Percentiles rank a stretch among this genome's conserved stretches.
Evolutionary conservation across 2,888 invertebrate genomes (phyloP).

Genomic region (Spialia ferax): DNA sequence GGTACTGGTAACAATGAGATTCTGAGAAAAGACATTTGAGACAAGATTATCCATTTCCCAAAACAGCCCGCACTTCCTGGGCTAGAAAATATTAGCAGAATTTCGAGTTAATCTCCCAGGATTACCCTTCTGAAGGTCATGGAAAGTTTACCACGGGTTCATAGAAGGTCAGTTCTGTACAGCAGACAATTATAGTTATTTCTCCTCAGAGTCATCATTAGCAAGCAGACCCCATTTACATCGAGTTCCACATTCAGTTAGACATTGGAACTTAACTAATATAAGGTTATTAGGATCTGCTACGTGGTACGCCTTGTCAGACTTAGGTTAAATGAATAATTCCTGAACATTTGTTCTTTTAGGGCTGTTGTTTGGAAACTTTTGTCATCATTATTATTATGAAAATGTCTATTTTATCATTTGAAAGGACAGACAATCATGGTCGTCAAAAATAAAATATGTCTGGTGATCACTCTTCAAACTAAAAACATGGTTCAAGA

Average conservation of each 20-base stretch:
- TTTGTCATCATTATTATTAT: too few relatives aligned
- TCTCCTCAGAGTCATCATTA: constrained; percentile 34
- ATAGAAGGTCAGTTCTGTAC: not conserved
- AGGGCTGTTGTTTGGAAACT: constrained; percentile 18
- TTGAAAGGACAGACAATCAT: too few relatives aligned
- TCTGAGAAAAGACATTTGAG: not conserved
- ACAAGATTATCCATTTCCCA: not conserved
- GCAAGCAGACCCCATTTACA: constrained; percentile 35
- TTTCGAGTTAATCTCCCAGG: not conserved
- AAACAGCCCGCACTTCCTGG: not conserved
- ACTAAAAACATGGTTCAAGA: too few relatives aligned
- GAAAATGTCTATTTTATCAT: too few relatives aligned
- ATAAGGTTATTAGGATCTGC: constrained; percentile 37
- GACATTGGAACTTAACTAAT: constrained; percentile 38
- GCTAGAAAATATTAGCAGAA: not conserved
- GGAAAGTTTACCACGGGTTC: not conserved
- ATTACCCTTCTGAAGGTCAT: not conserved
- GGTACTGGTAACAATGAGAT: not conserved
- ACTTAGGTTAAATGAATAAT: constrained; percentile 38
- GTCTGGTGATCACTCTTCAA: too few relatives aligned
- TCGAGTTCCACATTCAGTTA: constrained; percentile 27
- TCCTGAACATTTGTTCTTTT: constrained; percentile 28
- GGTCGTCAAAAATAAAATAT: too few relatives aligned
- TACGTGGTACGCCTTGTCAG: constrained; percentile 31
- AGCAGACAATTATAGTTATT: constrained; percentile 17